These are phyloP conservation scores for Otis tarda DNA, from an alignment of 2,113 vertebrate genomes.

Conservation along the genomic window DNA sequence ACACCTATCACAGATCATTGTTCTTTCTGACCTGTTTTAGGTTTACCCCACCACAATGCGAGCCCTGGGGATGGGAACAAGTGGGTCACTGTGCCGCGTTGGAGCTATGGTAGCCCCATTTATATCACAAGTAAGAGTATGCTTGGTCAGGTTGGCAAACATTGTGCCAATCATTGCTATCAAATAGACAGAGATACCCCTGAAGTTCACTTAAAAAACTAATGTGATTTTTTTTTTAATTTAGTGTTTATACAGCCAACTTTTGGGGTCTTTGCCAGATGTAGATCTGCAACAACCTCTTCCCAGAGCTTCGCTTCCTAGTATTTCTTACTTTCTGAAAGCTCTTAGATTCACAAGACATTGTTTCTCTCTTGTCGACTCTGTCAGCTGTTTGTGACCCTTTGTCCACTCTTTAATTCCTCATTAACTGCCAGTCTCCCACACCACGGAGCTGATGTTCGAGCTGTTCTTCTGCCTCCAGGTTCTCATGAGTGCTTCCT, in stretches of 20 bases:
- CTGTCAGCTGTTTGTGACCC: background rate
- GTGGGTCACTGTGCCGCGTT: slow-evolving; percentile 89
- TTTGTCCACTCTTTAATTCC: background rate
- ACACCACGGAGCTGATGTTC: accelerated
- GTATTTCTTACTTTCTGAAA: background rate
- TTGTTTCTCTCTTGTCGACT: background rate
- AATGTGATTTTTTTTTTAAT: no score
- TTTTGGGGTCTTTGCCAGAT: background rate
- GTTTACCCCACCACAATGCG: slow-evolving; percentile 91
- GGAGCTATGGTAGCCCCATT: slow-evolving; percentile 96
- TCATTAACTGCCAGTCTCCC: background rate
- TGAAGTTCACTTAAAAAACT: background rate
- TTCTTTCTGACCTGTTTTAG: slow-evolving; percentile 60
- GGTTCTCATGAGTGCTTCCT: slow-evolving; percentile 88
- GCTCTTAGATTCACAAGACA: background rate
- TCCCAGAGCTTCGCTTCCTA: background rate
- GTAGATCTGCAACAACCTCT: background rate
- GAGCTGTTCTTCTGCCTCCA: slow-evolving; percentile 33
- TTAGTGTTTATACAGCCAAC: background rate
- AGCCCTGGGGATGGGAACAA: slow-evolving; percentile 91
- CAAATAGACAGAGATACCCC: background rate
- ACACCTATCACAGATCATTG: background rate
- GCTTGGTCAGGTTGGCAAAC: background rate
- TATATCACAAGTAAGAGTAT: slow-evolving; percentile 79
- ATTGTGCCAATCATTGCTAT: background rate